Evolutionary conservation across 2,797 vertebrate genomes (phyloP).

Genomic region (Enteromius thamalakanensis): DNA sequence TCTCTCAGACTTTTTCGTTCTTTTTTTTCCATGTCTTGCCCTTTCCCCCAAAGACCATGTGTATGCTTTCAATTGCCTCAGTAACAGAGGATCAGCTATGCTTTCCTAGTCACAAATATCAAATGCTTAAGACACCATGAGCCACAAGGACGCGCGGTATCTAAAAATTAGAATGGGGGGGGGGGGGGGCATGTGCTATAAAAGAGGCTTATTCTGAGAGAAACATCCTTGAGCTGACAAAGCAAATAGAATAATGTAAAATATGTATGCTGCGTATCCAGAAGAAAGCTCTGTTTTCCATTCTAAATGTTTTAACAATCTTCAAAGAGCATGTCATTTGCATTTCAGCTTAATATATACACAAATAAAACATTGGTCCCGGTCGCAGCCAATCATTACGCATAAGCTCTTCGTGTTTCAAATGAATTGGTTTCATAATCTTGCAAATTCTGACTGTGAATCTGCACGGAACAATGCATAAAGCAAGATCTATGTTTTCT

Average conservation of each 20-base stretch:
- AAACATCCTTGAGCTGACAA: slow-evolving; percentile 62
- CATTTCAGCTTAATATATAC: slow-evolving; percentile 24
- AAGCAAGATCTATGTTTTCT: slow-evolving; percentile 4
- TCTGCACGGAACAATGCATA: slow-evolving; percentile 18
- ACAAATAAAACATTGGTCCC: slow-evolving; percentile 27
- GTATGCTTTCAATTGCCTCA: slow-evolving; percentile 72
- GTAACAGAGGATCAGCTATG: slow-evolving; percentile 74
- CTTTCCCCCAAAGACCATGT: slow-evolving; percentile 64
- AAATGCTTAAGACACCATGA: slow-evolving; percentile 70
- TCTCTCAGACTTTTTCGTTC: slow-evolving; percentile 67
- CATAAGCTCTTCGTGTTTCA: slow-evolving; percentile 20
- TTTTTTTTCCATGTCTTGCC: slow-evolving; percentile 65
- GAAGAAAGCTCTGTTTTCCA: slow-evolving; percentile 41
- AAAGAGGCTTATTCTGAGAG: slow-evolving; percentile 56
- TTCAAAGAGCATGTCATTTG: slow-evolving; percentile 55
- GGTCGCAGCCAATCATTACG: slow-evolving; percentile 25
- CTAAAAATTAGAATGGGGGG: slow-evolving; percentile 56
- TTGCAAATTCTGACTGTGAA: slow-evolving; percentile 7
- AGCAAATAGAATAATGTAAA: slow-evolving; percentile 62
- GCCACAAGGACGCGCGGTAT: slow-evolving; percentile 71
- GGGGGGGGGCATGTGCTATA: slow-evolving; percentile 38
- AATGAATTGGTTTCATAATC: slow-evolving; percentile 10
- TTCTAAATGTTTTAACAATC: slow-evolving; percentile 59
- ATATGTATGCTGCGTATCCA: slow-evolving; percentile 51
- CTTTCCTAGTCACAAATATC: slow-evolving; percentile 77